phyloP scores from a whole-genome alignment of 2,888 invertebrate genomes.

The Anoncus sp. region DNA sequence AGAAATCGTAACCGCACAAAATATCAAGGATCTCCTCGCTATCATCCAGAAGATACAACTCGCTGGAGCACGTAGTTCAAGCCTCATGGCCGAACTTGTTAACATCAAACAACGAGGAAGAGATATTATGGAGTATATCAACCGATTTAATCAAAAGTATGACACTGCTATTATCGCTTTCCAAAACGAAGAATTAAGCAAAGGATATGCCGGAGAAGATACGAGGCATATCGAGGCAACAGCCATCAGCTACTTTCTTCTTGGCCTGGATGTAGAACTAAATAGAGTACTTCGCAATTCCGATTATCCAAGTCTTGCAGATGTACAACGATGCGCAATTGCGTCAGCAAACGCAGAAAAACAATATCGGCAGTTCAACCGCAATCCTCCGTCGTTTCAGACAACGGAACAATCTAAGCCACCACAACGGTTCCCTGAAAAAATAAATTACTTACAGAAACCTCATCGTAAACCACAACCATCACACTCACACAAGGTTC shows the following conservation, averaged over 20 bases:
- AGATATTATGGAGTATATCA: constrained; percentile 22
- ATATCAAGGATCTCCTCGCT: constrained; percentile 13
- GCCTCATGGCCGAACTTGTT: constrained; percentile 13
- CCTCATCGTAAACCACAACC: neutral
- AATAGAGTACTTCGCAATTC: constrained; percentile 25
- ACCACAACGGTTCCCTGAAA: neutral
- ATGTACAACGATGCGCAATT: constrained; percentile 15
- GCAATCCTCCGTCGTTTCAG: too few species aligned
- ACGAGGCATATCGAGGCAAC: constrained; percentile 27
- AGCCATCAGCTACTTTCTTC: too few species aligned
- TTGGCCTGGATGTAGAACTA: constrained; percentile 19
- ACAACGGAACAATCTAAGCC: neutral
- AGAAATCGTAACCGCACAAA: constrained; percentile 14
- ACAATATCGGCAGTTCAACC: constrained; percentile 22
- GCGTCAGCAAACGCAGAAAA: constrained; percentile 32
- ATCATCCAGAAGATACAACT: too few species aligned
- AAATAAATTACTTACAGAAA: neutral
- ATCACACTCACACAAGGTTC: constrained; percentile 5
- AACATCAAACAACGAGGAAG: constrained; percentile 28
- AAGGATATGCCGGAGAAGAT: constrained; percentile 19
- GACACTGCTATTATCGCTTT: too few species aligned
- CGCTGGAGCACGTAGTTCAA: constrained; percentile 31
- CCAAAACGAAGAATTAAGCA: too few species aligned
- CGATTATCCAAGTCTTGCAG: constrained; percentile 15
- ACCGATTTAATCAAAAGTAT: constrained; percentile 17